Evolutionary conservation across 2,888 invertebrate genomes (phyloP).

Genomic region (Plemyria rubiginata): DNA sequence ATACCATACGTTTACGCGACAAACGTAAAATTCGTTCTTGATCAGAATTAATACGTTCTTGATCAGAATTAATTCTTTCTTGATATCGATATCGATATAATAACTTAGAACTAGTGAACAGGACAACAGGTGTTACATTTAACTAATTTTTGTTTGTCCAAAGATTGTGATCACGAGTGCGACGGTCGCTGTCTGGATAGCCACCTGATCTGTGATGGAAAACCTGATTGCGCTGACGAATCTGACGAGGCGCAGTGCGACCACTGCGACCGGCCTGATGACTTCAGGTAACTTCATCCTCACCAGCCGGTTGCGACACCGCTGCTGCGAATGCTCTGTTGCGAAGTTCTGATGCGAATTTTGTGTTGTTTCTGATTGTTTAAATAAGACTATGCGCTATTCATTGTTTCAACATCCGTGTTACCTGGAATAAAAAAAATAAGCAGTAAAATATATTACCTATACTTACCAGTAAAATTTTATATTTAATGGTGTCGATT

Average conservation of each 20-base stretch:
- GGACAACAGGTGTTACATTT: background rate
- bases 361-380: background rate
- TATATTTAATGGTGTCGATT: too few species aligned
- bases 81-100: too few species aligned
- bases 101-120: background rate
- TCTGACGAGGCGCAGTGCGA: conserved; percentile 81
- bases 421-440: too few species aligned
- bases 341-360: conserved; percentile 16
- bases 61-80: too few species aligned
- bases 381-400: too few species aligned
- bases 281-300: conserved; percentile 69
- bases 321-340: conserved; percentile 38
- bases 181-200: conserved; percentile 86
- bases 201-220: conserved; percentile 84
- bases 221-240: conserved; percentile 85
- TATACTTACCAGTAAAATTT: too few species aligned
- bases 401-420: too few species aligned
- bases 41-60: too few species aligned
- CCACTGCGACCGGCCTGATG: conserved; percentile 61
- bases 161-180: conserved; percentile 70
- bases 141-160: conserved; percentile 60
- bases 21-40: too few species aligned
- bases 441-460: too few species aligned
- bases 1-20: too few species aligned
- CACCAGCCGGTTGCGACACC: background rate